These are phyloP conservation scores for Aquatica leii DNA, from an alignment of 2,888 invertebrate genomes.

Conservation along the genomic window DNA sequence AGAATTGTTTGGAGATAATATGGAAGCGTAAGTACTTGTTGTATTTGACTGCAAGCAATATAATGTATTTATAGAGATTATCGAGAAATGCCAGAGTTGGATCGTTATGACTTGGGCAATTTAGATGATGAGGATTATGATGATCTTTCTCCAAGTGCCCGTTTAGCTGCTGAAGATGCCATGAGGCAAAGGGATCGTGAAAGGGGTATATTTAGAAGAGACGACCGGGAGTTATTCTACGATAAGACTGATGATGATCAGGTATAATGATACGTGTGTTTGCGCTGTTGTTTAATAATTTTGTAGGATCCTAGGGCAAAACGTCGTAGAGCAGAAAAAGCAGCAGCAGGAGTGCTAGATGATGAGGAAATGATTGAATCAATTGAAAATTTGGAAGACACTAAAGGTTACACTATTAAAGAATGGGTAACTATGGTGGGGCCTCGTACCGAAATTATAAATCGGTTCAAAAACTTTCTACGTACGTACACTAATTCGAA, in stretches of 20 bases:
- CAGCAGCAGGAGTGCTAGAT: slow-evolving; percentile 80
- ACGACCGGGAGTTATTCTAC: slow-evolving; percentile 88
- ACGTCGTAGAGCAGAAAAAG: slow-evolving; percentile 84
- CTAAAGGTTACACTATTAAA: slow-evolving; percentile 91
- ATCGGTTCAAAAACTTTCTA: slow-evolving; percentile 91
- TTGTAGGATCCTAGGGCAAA: slow-evolving; percentile 70
- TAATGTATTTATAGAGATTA: slow-evolving; percentile 77
- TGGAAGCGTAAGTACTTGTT: slow-evolving; percentile 87
- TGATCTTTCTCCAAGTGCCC: slow-evolving; percentile 84
- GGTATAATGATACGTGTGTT: slow-evolving; percentile 22
- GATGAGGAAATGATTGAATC: slow-evolving; percentile 78
- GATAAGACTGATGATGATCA: slow-evolving; percentile 62
- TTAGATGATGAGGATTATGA: slow-evolving; percentile 89
- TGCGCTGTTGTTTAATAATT: slow-evolving; percentile 57
- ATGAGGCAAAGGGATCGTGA: slow-evolving; percentile 87
- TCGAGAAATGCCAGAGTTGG: slow-evolving; percentile 93
- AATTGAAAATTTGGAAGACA: slow-evolving; percentile 97
- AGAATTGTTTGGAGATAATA: slow-evolving; percentile 95
- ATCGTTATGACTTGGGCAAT: slow-evolving; percentile 87
- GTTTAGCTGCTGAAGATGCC: slow-evolving; percentile 90
- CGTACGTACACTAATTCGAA: slow-evolving; percentile 88
- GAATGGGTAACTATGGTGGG: slow-evolving; percentile 98
- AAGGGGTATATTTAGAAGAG: slow-evolving; percentile 64
- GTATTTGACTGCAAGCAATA: neutral
- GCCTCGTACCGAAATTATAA: slow-evolving; percentile 94